Percentiles rank a stretch among this genome's conserved stretches.
These are phyloP conservation scores for Hirtodrosophila duncani DNA, from an alignment of 2,888 invertebrate species.

Conservation along the genomic window DNA sequence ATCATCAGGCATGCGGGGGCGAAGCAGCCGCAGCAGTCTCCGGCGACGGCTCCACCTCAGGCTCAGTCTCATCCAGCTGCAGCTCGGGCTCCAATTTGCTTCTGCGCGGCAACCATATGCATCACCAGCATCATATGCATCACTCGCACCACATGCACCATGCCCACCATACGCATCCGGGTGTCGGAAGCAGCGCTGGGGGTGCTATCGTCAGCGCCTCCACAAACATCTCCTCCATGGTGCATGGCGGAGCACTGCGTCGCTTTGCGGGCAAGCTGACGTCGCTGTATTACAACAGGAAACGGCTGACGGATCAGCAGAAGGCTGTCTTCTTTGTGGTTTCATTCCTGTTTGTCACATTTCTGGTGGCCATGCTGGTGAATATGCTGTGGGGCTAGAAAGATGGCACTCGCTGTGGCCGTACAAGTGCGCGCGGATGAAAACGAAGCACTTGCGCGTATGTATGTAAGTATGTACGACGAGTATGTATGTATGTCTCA, in stretches of 20 bases:
- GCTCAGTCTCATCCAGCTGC: conserved; percentile 42
- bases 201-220: background rate
- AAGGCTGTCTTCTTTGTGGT: conserved; percentile 77
- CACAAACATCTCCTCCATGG: conserved; percentile 47
- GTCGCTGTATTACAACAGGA: conserved; percentile 75
- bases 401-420: conserved; percentile 6
- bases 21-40: conserved; percentile 2
- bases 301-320: conserved; percentile 76
- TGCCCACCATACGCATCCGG: conserved; percentile 37
- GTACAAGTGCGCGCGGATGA: conserved; percentile 4
- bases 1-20: conserved; percentile 45
- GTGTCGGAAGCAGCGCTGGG: conserved; percentile 3
- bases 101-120: conserved; percentile 48
- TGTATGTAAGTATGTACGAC: too few relatives aligned
- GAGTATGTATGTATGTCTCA: conserved; percentile 29
- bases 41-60: conserved; percentile 12
- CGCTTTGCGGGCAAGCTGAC: conserved; percentile 77
- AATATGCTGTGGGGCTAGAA: conserved; percentile 67
- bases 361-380: conserved; percentile 76
- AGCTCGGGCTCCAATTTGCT: conserved; percentile 16
- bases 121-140: conserved; percentile 59
- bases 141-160: conserved; percentile 65
- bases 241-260: conserved; percentile 77
- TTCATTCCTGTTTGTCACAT: conserved; percentile 76
- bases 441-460: conserved; percentile 22